These are phyloP conservation scores for Pteronura brasiliensis DNA, from an alignment of 2,113 vertebrate species.

Conservation along the genomic window DNA sequence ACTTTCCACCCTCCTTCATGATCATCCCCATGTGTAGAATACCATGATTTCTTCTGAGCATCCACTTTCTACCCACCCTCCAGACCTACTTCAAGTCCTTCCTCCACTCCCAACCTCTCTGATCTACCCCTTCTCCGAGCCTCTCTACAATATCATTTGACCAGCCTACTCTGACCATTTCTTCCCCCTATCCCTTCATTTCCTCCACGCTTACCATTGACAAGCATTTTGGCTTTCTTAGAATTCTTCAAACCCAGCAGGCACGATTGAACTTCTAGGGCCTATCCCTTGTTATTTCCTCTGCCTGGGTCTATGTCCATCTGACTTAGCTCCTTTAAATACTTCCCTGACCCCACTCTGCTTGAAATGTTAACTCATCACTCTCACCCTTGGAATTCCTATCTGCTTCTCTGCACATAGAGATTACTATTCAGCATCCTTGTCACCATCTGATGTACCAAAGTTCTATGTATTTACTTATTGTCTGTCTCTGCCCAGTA, in stretches of 20 bases:
- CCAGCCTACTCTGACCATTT: not conserved
- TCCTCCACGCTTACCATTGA: rapidly evolving
- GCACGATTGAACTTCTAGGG: not conserved
- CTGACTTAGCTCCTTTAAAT: not conserved
- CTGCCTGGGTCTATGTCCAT: not conserved
- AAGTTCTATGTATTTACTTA: not conserved
- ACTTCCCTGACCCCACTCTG: not conserved
- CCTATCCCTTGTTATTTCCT: not conserved
- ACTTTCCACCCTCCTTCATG: not conserved
- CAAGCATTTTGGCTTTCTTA: not conserved
- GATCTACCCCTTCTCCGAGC: not conserved
- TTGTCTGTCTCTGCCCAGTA: not conserved
- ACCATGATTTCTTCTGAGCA: not conserved
- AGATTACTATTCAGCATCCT: not conserved
- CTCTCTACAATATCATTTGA: not conserved
- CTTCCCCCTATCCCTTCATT: not conserved
- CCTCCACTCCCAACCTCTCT: not conserved
- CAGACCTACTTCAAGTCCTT: not conserved
- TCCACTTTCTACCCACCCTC: not conserved
- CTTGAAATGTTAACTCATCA: not conserved
- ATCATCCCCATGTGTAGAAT: not conserved
- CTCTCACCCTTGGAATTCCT: not conserved
- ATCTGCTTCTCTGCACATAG: not conserved
- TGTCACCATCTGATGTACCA: not conserved
- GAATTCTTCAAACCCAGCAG: not conserved